Evolutionary conservation across 2,797 vertebrate species (phyloP).

Genomic region (Gymnocypris eckloni): DNA sequence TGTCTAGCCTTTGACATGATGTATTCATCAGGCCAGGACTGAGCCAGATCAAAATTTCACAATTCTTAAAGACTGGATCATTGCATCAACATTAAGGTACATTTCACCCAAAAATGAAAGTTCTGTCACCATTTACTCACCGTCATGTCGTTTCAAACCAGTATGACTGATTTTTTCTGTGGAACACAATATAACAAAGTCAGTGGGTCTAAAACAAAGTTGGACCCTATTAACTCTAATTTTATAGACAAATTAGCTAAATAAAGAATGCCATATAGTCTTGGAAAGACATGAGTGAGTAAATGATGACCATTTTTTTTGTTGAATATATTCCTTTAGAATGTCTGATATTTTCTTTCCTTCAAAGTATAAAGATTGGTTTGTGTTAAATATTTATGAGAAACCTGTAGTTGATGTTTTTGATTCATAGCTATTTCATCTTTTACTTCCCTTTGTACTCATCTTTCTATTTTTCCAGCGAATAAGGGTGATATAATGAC

Average conservation of each 20-base stretch:
- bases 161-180: not conserved
- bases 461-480: conserved; percentile 27
- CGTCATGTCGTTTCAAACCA: not conserved
- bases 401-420: not conserved
- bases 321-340: not conserved
- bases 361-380: not conserved
- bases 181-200: not conserved
- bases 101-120: not conserved
- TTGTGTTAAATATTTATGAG: conserved; percentile 7
- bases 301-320: not conserved
- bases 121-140: not conserved
- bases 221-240: not conserved
- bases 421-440: not conserved
- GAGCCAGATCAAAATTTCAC: conserved; percentile 11
- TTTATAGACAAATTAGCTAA: not conserved
- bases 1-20: conserved; percentile 36
- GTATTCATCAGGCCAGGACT: conserved; percentile 29
- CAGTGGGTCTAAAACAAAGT: not conserved
- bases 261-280: not conserved
- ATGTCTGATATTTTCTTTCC: not conserved
- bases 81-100: not conserved
- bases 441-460: not conserved
- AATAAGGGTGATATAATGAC: conserved; percentile 62
- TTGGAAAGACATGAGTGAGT: not conserved
- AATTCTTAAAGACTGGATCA: not conserved